Evolutionary conservation across 2,113 vertebrate species (phyloP), one percentile per base, ranked within the genome.

Genomic region (Erinaceus europaeus): DNA sequence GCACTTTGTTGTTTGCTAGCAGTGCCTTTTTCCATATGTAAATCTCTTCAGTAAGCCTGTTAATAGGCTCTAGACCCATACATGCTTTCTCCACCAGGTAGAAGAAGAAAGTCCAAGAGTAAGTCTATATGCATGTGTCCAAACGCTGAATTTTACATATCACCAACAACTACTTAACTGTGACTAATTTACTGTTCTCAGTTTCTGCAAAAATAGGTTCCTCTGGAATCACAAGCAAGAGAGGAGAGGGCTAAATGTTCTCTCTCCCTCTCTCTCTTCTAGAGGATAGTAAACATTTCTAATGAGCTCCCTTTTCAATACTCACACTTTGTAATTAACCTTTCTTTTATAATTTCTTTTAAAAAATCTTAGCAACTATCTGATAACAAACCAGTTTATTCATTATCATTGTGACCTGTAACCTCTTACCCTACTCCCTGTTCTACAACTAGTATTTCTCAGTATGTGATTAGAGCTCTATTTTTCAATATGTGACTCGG

Each of bases 331-430:
- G 61, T 73, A 68, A 75, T 65, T 61, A 75, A 71, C 9, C 61
- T 77, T 8, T 53, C n/a, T 25, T n/a, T 74, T 65, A 61, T 12
- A 42, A 17, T 71, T 34, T 53, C 20, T 67, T 67, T 77, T 44
- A 57, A 57, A 9, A n/a, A n/a, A 75, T 14, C n/a, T 40, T 53
- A 34, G 9, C 25, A 85, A 8, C 25, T 91, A 12, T 57, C 68
- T 90, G 79, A 88, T 94, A 83, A 61, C 50, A 82, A 50, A n/a
- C 20, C 4, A 25, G 42, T 10, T 29, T 76, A 23, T 52, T 91
- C 67, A 88, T 88, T 90, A 77, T 36, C 20, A 32, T 14, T 32
- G 9, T 76, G 68, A 92, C 72, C 67, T 79, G 2, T 29, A 34
- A 29, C 36, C n/a, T 42, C 27, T 88, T 91, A 65, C 68, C 79